Conservation (phyloP, 2,888 invertebrate genomes). For the Melolontha melolontha region DNA sequence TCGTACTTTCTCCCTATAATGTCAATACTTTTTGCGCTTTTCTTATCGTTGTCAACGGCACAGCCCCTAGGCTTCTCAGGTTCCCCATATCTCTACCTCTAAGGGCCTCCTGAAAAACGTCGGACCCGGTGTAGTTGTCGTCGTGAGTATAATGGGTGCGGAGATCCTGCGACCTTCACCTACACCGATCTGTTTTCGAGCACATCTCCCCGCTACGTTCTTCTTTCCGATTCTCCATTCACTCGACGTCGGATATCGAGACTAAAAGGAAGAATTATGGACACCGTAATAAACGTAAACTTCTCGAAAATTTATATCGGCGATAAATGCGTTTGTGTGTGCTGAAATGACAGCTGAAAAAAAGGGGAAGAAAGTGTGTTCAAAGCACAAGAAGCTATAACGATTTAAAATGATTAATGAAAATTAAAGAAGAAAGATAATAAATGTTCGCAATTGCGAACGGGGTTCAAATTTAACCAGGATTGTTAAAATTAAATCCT, state of each 20-base stretch:
- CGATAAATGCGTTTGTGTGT: conserved; percentile 20
- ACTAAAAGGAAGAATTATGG: conserved; percentile 32
- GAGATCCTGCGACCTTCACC: conserved; percentile 25
- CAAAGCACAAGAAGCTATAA: neutral
- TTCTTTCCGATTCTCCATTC: conserved; percentile 31
- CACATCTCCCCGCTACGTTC: neutral
- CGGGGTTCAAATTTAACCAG: too few relatives aligned
- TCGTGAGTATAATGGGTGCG: conserved; percentile 1
- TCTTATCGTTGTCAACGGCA: conserved; percentile 18
- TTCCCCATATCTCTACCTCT: neutral
- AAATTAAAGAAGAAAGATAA: neutral
- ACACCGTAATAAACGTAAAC: conserved; percentile 36
- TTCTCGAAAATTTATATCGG: conserved; percentile 30
- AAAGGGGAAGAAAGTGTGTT: neutral
- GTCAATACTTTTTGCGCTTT: conserved; percentile 34
- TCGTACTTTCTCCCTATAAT: conserved; percentile 24
- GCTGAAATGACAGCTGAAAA: conserved; percentile 2
- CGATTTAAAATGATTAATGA: neutral
- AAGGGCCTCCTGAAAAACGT: conserved; percentile 3
- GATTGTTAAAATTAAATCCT: too few relatives aligned
- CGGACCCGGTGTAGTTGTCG: neutral
- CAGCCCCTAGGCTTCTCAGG: conserved; percentile 3
- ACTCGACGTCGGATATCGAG: conserved; percentile 35
- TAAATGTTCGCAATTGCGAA: too few relatives aligned
- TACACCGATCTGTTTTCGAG: conserved; percentile 13